These are phyloP conservation scores for Drosophila fuyamai DNA, from an alignment of 1,140 invertebrate species.

Conservation along the genomic window DNA sequence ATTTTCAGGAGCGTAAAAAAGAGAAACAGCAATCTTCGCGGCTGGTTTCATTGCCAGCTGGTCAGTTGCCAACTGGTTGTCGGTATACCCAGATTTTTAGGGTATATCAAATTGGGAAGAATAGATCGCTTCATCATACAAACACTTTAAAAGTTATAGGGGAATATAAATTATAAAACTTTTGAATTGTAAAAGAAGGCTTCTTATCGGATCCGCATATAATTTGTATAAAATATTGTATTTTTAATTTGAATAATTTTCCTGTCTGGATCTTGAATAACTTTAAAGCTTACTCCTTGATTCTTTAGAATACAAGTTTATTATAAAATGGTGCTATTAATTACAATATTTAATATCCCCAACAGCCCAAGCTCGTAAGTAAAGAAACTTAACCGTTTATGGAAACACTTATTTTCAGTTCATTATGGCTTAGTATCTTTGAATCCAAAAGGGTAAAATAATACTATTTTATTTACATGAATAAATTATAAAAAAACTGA, in stretches of 20 bases:
- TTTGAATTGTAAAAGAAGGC: too few relatives aligned
- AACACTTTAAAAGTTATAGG: too few relatives aligned
- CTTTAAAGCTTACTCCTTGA: neutral
- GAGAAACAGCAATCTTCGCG: constrained; percentile 18
- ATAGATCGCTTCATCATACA: neutral
- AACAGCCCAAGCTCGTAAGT: neutral
- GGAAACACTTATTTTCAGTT: neutral
- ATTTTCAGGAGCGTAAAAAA: constrained; percentile 47
- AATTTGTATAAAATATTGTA: neutral
- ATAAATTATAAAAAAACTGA: too few relatives aligned
- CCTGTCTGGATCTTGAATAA: neutral
- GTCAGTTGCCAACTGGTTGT: constrained; percentile 26
- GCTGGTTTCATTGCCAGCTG: constrained; percentile 30
- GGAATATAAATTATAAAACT: too few relatives aligned
- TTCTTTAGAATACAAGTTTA: neutral
- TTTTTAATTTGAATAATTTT: neutral
- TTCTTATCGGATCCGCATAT: neutral
- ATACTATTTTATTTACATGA: too few relatives aligned
- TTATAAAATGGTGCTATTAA: too few relatives aligned
- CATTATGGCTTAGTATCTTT: neutral
- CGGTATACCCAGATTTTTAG: neutral
- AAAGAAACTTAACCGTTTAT: neutral
- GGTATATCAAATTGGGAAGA: neutral
- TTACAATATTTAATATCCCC: neutral
- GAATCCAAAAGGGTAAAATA: too few relatives aligned